phyloP scores from a whole-genome alignment of 1,140 invertebrate genomes.

The Aphelinus certus region DNA sequence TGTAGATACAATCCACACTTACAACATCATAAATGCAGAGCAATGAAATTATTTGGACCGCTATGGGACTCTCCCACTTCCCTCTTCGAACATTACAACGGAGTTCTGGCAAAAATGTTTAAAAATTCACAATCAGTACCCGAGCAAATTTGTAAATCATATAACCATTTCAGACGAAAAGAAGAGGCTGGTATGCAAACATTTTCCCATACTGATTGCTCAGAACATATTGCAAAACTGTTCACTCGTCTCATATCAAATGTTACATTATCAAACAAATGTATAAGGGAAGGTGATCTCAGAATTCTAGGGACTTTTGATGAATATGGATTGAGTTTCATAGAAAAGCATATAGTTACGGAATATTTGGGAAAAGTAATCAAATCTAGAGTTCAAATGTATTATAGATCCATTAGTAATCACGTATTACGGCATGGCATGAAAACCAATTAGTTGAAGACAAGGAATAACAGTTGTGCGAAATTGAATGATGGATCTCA shows the following conservation, averaged over 20 bases:
- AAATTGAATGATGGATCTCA: not conserved
- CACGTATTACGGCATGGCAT: conserved; percentile 16
- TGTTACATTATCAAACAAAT: conserved; percentile 14
- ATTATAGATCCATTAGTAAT: conserved; percentile 23
- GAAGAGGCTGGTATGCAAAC: conserved; percentile 12
- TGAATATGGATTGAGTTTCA: conserved; percentile 4
- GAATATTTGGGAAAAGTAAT: not conserved
- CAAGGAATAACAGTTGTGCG: conserved; percentile 19
- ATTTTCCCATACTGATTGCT: conserved; percentile 32
- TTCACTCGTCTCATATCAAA: conserved; percentile 25
- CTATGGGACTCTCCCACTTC: conserved; percentile 31
- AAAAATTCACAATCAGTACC: conserved; percentile 31
- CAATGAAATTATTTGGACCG: conserved; percentile 37
- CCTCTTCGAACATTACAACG: conserved; percentile 41
- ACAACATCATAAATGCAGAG: conserved; percentile 31
- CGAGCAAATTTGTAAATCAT: conserved; percentile 39
- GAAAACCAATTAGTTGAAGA: conserved; percentile 18
- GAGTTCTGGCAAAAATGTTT: conserved; percentile 35
- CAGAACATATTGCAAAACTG: conserved; percentile 21
- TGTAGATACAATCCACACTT: conserved; percentile 41
- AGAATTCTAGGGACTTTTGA: conserved; percentile 24
- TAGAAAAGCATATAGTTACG: conserved; percentile 31
- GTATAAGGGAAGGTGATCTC: not conserved
- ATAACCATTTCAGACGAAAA: conserved; percentile 32
- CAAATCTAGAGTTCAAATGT: conserved; percentile 12